These are phyloP conservation scores for Fissipunctia ypsillon DNA, from an alignment of 2,888 invertebrate species.

Conservation along the genomic window DNA sequence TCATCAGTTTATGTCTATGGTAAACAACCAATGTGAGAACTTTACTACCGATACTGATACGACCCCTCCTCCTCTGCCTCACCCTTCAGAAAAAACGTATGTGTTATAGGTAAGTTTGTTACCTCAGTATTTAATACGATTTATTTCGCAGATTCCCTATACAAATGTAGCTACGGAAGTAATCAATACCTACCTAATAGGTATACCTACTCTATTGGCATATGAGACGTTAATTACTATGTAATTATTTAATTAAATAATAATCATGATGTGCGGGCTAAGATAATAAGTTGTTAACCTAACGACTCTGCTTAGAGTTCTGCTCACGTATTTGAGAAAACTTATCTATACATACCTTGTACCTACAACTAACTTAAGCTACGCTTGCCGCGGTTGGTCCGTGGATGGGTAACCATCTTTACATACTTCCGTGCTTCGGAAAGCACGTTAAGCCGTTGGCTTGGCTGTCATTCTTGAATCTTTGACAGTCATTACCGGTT, in stretches of 20 bases:
- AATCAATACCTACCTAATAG: background rate
- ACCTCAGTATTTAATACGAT: background rate
- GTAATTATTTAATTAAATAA: too few relatives aligned
- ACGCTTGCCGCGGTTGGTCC: too few relatives aligned
- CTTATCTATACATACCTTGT: background rate
- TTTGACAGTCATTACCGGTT: too few relatives aligned
- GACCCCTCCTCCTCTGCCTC: background rate
- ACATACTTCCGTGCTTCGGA: too few relatives aligned
- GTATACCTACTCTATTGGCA: background rate
- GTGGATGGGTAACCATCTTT: too few relatives aligned
- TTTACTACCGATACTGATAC: background rate
- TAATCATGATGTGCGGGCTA: background rate
- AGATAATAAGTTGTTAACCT: background rate
- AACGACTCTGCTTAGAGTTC: background rate
- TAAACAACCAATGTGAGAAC: background rate
- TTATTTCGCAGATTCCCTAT: background rate
- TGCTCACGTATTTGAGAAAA: background rate
- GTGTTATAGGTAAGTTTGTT: background rate
- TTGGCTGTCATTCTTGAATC: too few relatives aligned
- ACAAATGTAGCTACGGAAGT: background rate
- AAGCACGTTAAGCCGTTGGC: too few relatives aligned
- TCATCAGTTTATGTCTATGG: too few relatives aligned
- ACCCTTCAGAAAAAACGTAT: background rate
- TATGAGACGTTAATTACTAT: conserved; percentile 2
- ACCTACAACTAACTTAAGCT: too few relatives aligned